phyloP scores from a whole-genome alignment of 2,888 invertebrate species.

The Watsonalla binaria region DNA sequence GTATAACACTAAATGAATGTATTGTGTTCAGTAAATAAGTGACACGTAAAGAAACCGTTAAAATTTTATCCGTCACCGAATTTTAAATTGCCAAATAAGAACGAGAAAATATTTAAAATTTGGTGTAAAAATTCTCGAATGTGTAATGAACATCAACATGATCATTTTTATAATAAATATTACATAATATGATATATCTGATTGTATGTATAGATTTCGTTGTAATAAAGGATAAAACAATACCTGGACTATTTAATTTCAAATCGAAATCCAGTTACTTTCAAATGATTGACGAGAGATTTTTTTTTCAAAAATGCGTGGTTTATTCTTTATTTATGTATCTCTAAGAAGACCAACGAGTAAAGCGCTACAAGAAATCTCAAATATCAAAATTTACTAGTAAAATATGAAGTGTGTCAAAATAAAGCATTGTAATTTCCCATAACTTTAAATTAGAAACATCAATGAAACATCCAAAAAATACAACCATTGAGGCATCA shows the following conservation, averaged over 20 bases:
- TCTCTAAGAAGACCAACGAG: too few species aligned
- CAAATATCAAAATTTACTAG: too few species aligned
- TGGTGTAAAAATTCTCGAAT: background rate
- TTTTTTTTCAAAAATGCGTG: too few species aligned
- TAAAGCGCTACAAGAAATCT: too few species aligned
- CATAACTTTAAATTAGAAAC: background rate
- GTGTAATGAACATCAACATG: background rate
- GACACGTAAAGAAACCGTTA: constrained; percentile 7
- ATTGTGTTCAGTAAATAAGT: constrained; percentile 66
- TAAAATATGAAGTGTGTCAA: too few species aligned
- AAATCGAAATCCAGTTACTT: background rate
- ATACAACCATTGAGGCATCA: constrained; percentile 33
- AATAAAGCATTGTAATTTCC: too few species aligned
- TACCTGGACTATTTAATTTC: constrained; percentile 12
- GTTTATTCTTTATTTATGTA: too few species aligned
- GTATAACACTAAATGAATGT: constrained; percentile 38
- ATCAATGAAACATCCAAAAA: constrained; percentile 12
- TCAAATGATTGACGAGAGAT: too few species aligned
- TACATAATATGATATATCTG: constrained; percentile 41
- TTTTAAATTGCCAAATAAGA: background rate
- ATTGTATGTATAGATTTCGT: constrained; percentile 70
- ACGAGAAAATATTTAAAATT: background rate
- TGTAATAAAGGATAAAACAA: constrained; percentile 59
- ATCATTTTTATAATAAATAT: constrained; percentile 31
- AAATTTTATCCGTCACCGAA: too few species aligned